Evolutionary conservation across 1,140 invertebrate species (phyloP).

Genomic region (Thaumatotibia leucotreta): DNA sequence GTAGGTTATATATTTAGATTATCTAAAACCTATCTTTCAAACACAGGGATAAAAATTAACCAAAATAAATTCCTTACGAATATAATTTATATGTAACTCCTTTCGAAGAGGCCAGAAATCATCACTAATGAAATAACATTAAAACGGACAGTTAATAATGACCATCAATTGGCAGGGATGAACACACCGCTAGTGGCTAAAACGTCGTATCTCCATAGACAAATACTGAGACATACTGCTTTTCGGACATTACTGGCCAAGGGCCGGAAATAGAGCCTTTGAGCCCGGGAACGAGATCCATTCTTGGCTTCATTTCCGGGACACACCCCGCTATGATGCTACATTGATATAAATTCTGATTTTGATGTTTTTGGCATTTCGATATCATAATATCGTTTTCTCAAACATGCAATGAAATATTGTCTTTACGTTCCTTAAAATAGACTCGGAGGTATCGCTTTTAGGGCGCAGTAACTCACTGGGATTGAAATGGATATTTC

Average conservation of each 20-base stretch:
- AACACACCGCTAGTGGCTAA: not conserved
- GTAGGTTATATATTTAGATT: too few relatives aligned
- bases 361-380: not conserved
- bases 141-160: not conserved
- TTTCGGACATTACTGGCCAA: not conserved
- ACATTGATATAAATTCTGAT: not conserved
- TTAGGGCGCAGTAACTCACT: too few relatives aligned
- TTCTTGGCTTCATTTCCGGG: not conserved
- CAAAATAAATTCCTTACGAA: not conserved
- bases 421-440: too few relatives aligned
- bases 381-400: too few relatives aligned
- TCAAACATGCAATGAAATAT: too few relatives aligned
- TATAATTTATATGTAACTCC: not conserved
- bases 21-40: too few relatives aligned
- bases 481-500: too few relatives aligned
- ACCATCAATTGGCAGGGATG: not conserved
- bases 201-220: not conserved
- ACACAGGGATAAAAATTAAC: too few relatives aligned
- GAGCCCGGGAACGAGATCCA: not conserved
- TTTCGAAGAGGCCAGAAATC: not conserved
- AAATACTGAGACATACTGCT: not conserved
- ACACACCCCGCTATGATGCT: not conserved
- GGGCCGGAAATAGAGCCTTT: conserved; percentile 1
- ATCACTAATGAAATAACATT: not conserved
- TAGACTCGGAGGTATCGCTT: too few relatives aligned